Evolutionary conservation across 2,888 invertebrate species (phyloP).

Genomic region (Notodonta dromedarius): DNA sequence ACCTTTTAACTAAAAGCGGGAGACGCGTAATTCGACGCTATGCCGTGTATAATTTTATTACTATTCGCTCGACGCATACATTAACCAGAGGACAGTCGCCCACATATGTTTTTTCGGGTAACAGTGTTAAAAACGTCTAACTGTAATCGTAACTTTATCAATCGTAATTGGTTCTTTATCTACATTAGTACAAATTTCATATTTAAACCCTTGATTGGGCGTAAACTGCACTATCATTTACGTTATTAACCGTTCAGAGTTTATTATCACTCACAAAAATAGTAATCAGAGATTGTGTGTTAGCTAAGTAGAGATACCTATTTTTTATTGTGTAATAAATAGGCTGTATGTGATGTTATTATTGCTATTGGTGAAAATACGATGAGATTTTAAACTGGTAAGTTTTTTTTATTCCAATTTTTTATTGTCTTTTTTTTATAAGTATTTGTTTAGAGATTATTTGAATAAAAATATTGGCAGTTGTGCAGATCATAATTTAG

Average conservation of each 20-base stretch:
- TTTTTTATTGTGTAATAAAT: slow-evolving; percentile 30
- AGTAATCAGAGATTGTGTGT: slow-evolving; percentile 44
- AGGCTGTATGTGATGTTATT: slow-evolving; percentile 20
- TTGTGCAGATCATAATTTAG: too few relatives aligned
- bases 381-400: slow-evolving; percentile 21
- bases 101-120: slow-evolving; percentile 52
- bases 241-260: slow-evolving; percentile 43
- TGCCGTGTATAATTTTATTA: slow-evolving; percentile 83
- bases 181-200: slow-evolving; percentile 68
- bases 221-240: slow-evolving; percentile 71
- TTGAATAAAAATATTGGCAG: too few relatives aligned
- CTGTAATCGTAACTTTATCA: slow-evolving; percentile 71
- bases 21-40: slow-evolving; percentile 83
- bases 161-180: slow-evolving; percentile 76
- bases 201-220: slow-evolving; percentile 79
- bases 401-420: slow-evolving; percentile 16
- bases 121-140: slow-evolving; percentile 52
- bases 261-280: slow-evolving; percentile 38
- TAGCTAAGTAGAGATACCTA: not conserved
- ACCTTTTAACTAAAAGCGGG: slow-evolving; percentile 85
- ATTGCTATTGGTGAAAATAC: slow-evolving; percentile 15
- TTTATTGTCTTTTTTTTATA: not conserved
- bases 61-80: slow-evolving; percentile 74
- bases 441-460: too few relatives aligned
- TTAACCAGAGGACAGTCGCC: slow-evolving; percentile 52